A percentile compares a stretch with the other conserved stretches of the same genome.
Evolutionary conservation across 2,888 invertebrate genomes (phyloP).

Genomic region (Euspilapteryx auroguttella): DNA sequence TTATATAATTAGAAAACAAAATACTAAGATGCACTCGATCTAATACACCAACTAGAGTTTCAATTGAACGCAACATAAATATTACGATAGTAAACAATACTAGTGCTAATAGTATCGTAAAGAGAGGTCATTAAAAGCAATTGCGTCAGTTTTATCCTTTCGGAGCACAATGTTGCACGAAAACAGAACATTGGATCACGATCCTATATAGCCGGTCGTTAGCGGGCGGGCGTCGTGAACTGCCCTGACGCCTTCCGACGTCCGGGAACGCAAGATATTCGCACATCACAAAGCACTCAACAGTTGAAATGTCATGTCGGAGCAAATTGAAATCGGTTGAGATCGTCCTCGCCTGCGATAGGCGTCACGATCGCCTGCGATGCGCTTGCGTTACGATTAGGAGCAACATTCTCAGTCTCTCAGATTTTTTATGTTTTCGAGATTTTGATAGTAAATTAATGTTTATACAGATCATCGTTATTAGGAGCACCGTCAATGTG

Average conservation of each 20-base stretch:
- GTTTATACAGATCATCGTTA: no score
- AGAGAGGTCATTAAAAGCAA: conserved; percentile 4
- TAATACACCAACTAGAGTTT: no score
- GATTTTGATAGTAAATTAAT: no score
- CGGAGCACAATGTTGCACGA: neutral
- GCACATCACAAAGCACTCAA: neutral
- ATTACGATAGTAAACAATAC: no score
- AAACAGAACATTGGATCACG: conserved; percentile 19
- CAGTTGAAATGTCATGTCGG: neutral
- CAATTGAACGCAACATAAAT: no score
- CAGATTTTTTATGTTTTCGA: no score
- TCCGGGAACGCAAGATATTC: conserved; percentile 6
- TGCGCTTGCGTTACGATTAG: no score
- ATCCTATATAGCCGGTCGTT: conserved; percentile 48
- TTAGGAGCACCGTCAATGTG: no score
- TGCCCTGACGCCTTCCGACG: conserved; percentile 45
- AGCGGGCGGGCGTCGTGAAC: conserved; percentile 40
- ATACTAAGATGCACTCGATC: no score
- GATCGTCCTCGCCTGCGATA: neutral
- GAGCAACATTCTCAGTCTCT: no score
- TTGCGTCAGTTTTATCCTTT: neutral
- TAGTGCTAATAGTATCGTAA: neutral
- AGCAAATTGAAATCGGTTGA: neutral
- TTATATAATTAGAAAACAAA: no score
- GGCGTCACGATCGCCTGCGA: neutral